These are phyloP conservation scores for Microtus montanus DNA, from an alignment of 2,113 vertebrate genomes.

Conservation along the genomic window DNA sequence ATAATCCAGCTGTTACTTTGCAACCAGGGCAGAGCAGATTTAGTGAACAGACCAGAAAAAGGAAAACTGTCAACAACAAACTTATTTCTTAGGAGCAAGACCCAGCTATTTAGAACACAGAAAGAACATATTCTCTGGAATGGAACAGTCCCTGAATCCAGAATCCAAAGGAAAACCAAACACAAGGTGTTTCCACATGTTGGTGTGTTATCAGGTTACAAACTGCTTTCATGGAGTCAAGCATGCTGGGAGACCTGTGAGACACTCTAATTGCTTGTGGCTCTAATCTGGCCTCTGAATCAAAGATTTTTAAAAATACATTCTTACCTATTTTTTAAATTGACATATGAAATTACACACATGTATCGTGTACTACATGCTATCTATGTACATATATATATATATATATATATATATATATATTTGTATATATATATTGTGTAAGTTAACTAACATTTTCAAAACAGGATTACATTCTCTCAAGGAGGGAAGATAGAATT, in stretches of 20 bases:
- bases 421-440: not conserved
- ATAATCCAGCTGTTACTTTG: not conserved
- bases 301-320: not conserved
- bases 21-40: not conserved
- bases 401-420: too few species aligned
- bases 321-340: not conserved
- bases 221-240: not conserved
- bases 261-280: not conserved
- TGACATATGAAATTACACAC: not conserved
- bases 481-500: not conserved
- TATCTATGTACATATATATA: not conserved
- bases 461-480: not conserved
- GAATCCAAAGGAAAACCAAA: not conserved
- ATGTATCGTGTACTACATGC: not conserved
- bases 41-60: not conserved
- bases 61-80: conserved; percentile 21
- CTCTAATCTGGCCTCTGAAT: not conserved
- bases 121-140: not conserved
- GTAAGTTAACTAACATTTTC: not conserved
- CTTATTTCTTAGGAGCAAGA: not conserved
- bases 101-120: not conserved
- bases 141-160: not conserved
- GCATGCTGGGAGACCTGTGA: not conserved
- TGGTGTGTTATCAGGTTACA: not conserved
- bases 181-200: not conserved